Percentiles rank a stretch among this genome's conserved stretches.
These are phyloP conservation scores for Gymnodraco acuticeps DNA, from an alignment of 2,797 vertebrate species.

Conservation along the genomic window DNA sequence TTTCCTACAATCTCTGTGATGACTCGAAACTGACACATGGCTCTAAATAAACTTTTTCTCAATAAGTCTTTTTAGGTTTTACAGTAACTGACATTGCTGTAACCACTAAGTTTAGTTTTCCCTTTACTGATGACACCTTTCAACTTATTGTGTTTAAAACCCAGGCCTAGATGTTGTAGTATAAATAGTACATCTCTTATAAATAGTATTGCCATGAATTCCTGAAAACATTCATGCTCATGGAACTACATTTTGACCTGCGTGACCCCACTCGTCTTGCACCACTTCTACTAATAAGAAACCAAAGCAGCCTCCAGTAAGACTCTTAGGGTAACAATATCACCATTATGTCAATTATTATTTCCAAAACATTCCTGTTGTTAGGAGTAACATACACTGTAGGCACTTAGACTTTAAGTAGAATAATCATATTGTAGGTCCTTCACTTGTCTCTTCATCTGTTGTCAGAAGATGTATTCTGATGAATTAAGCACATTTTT, in stretches of 20 bases:
- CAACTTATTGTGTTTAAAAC: neutral
- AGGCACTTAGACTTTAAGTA: neutral
- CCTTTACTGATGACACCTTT: neutral
- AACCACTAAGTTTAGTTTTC: neutral
- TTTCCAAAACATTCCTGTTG: neutral
- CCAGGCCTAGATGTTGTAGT: fast-evolving
- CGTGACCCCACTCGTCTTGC: neutral
- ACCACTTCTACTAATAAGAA: neutral
- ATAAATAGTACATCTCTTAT: neutral
- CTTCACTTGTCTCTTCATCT: neutral
- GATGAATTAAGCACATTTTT: neutral
- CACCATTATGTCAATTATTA: no score
- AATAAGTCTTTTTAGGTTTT: neutral
- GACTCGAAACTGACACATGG: neutral
- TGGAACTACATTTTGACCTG: neutral
- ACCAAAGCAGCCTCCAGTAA: neutral
- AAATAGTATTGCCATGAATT: neutral
- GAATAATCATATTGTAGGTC: neutral
- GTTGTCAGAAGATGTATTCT: neutral
- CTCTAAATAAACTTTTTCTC: neutral
- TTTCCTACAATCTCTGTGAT: neutral
- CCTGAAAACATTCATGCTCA: neutral
- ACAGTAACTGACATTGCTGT: neutral
- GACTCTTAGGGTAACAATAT: neutral
- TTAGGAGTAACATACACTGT: neutral